These are phyloP conservation scores for Cheirogaleus medius DNA, from an alignment of 2,113 vertebrate genomes.

Conservation along the genomic window DNA sequence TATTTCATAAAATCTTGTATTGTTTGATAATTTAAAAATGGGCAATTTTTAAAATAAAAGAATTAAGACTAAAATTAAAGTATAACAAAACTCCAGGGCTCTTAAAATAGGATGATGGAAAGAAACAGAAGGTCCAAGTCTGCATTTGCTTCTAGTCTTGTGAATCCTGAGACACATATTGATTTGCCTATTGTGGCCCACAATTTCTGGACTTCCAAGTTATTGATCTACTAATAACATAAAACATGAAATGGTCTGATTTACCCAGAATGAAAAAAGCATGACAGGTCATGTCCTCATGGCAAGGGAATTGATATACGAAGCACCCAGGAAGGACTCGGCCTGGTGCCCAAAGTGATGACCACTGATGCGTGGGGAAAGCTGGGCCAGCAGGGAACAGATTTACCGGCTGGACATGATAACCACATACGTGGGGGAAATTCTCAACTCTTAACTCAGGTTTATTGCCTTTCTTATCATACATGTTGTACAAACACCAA, in stretches of 20 bases:
- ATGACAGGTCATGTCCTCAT: background rate
- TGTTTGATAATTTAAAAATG: slow-evolving; percentile 6
- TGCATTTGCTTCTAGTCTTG: background rate
- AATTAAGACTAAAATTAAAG: background rate
- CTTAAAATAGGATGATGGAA: background rate
- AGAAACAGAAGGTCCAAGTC: background rate
- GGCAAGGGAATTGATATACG: background rate
- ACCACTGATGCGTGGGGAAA: background rate
- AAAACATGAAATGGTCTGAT: background rate
- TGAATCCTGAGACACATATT: background rate
- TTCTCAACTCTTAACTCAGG: background rate
- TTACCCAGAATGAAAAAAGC: background rate
- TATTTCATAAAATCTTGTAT: background rate
- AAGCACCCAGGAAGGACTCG: background rate
- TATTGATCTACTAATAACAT: slow-evolving; percentile 4
- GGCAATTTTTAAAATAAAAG: slow-evolving; percentile 6
- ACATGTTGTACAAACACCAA: background rate
- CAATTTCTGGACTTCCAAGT: slow-evolving; percentile 5
- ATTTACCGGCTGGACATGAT: background rate
- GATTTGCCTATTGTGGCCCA: background rate
- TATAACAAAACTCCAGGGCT: background rate
- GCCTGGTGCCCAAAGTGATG: background rate
- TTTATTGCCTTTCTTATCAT: background rate
- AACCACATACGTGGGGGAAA: background rate
- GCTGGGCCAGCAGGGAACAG: background rate